Percentiles rank a stretch among this genome's conserved stretches.
phyloP scores from a whole-genome alignment of 2,797 vertebrate genomes.

The Bovichtus variegatus region DNA sequence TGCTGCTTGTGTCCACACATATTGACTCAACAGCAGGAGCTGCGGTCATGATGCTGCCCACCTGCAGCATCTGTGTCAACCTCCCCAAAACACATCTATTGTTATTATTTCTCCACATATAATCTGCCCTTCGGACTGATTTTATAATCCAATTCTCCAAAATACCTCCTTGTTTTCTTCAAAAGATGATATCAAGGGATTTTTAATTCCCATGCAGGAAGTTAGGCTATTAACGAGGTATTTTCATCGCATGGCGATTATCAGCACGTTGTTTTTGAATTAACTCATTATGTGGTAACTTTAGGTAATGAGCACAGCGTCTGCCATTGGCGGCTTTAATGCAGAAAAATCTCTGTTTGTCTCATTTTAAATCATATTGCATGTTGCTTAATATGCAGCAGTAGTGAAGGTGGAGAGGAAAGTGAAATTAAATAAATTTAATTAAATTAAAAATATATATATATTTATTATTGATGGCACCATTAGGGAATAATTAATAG shows the following conservation, averaged over 20 bases:
- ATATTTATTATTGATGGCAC: not conserved
- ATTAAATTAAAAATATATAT: no score
- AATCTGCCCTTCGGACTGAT: constrained; percentile 42
- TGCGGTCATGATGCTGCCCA: no score
- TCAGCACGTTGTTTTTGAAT: constrained; percentile 33
- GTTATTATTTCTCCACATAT: no score
- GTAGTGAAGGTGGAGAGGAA: not conserved
- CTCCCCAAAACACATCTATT: no score
- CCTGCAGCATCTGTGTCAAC: no score
- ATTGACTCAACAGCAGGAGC: constrained; percentile 45
- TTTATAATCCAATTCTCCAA: constrained; percentile 58
- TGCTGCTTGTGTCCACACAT: constrained; percentile 40
- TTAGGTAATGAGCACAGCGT: constrained; percentile 29
- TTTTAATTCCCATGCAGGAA: constrained; percentile 58
- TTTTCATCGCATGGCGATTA: constrained; percentile 41
- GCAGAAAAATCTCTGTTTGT: not conserved
- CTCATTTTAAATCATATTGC: not conserved
- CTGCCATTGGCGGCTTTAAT: not conserved
- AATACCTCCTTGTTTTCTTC: constrained; percentile 48
- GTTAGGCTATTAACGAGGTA: constrained; percentile 44
- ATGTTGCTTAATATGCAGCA: not conserved
- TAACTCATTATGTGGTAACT: constrained; percentile 12
- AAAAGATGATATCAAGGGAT: constrained; percentile 51
- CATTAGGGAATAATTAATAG: not conserved
- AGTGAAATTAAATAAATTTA: not conserved